Evolutionary conservation across 2,113 vertebrate species (phyloP).

Genomic region (Aphyosemion australe): DNA sequence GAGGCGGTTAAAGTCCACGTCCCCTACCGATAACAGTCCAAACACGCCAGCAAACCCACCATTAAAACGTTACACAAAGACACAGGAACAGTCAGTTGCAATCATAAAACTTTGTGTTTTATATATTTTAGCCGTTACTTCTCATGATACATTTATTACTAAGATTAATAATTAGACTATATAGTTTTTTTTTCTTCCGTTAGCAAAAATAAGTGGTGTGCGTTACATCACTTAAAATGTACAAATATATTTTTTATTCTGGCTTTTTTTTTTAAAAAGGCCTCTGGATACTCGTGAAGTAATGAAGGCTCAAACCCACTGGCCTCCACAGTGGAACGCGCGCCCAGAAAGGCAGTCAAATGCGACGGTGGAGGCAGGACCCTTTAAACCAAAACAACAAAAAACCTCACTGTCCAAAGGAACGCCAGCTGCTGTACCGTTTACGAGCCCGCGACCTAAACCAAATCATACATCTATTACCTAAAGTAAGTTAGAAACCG

Average conservation of each 20-base stretch:
- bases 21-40: constrained; percentile 61
- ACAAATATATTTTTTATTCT: constrained; percentile 87
- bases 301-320: constrained; percentile 56
- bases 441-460: constrained; percentile 23
- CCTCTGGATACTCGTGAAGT: constrained; percentile 73
- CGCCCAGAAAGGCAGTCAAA: constrained; percentile 50
- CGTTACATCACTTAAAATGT: constrained; percentile 86
- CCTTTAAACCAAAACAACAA: too few species aligned
- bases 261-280: constrained; percentile 84
- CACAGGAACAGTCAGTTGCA: constrained; percentile 75
- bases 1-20: constrained; percentile 55
- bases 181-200: constrained; percentile 67
- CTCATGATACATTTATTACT: constrained; percentile 69
- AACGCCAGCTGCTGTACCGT: constrained; percentile 40
- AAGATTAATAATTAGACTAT: constrained; percentile 73
- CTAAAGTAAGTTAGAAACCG: background rate
- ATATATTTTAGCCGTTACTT: constrained; percentile 55
- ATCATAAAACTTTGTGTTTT: constrained; percentile 70
- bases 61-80: constrained; percentile 51
- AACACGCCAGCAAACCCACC: constrained; percentile 62
- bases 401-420: constrained; percentile 8
- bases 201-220: constrained; percentile 84
- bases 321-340: constrained; percentile 42
- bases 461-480: constrained; percentile 5
- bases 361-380: constrained; percentile 40